phyloP scores from a whole-genome alignment of 2,888 invertebrate species.

The Trachelus tabidus region DNA sequence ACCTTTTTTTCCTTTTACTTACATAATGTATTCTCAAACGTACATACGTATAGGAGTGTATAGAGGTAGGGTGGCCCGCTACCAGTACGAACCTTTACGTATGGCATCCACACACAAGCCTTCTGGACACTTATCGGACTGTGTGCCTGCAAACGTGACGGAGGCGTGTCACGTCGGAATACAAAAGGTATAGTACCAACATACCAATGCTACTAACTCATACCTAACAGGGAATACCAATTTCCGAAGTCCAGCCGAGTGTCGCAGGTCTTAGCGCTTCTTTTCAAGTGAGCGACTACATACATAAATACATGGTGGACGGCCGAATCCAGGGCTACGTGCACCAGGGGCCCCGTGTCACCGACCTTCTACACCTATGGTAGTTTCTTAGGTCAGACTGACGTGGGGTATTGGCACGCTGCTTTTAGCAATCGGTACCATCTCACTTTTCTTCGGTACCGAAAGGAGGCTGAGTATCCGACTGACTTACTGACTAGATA shows the following conservation, averaged over 20 bases:
- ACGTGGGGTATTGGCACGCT: not conserved
- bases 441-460: not conserved
- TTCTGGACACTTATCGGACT: not conserved
- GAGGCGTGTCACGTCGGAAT: conserved; percentile 58
- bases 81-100: conserved; percentile 21
- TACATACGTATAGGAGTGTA: conserved; percentile 16
- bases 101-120: conserved; percentile 29
- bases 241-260: conserved; percentile 25
- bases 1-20: conserved; percentile 46
- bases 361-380: not conserved
- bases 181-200: conserved; percentile 54
- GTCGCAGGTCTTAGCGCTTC: not conserved
- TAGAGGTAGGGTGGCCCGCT: conserved; percentile 16
- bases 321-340: not conserved
- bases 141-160: conserved; percentile 54
- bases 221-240: conserved; percentile 54
- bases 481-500: not conserved
- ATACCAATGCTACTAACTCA: conserved; percentile 54
- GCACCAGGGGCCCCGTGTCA: not conserved
- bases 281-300: not conserved
- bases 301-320: not conserved
- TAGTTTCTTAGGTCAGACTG: not conserved
- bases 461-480: not conserved
- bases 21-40: conserved; percentile 52
- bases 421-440: not conserved